Evolutionary conservation across 2,888 invertebrate species (phyloP).

Genomic region (Plebejus argus): DNA sequence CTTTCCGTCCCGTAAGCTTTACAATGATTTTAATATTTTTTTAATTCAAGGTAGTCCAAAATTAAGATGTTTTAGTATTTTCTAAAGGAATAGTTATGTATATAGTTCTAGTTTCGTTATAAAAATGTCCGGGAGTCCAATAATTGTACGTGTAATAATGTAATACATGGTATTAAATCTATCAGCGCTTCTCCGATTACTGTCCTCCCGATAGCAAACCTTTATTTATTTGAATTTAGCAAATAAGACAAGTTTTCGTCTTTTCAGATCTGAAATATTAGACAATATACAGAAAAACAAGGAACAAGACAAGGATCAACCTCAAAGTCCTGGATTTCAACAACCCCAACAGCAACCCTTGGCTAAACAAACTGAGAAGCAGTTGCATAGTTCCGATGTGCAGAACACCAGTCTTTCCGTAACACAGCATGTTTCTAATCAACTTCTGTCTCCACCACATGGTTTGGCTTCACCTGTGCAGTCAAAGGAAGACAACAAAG

Average conservation of each 20-base stretch:
- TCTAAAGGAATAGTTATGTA: neutral
- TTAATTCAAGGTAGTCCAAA: neutral
- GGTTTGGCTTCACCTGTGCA: conserved; percentile 53
- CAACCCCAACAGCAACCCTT: conserved; percentile 51
- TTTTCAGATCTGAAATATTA: conserved; percentile 83
- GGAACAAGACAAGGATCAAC: conserved; percentile 66
- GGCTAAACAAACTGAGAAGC: conserved; percentile 59
- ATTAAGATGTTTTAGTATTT: neutral
- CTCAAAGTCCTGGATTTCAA: conserved; percentile 59
- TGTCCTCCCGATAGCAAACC: neutral
- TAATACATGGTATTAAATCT: neutral
- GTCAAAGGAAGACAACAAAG: conserved; percentile 68
- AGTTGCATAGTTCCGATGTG: conserved; percentile 50
- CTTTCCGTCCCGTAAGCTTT: conserved; percentile 17
- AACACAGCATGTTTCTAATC: conserved; percentile 69
- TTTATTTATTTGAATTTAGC: conserved; percentile 24
- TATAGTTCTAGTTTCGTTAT: neutral
- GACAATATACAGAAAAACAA: conserved; percentile 81
- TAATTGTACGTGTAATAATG: neutral
- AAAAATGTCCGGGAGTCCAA: neutral
- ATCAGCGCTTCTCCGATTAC: neutral
- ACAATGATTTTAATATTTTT: conserved; percentile 7
- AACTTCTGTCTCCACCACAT: conserved; percentile 63
- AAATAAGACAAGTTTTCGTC: conserved; percentile 36
- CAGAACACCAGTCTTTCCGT: conserved; percentile 58